Evolutionary conservation across 2,113 vertebrate species (phyloP), one percentile per base, ranked within the genome.

Genomic region (Gymnocephalus cernua): DNA sequence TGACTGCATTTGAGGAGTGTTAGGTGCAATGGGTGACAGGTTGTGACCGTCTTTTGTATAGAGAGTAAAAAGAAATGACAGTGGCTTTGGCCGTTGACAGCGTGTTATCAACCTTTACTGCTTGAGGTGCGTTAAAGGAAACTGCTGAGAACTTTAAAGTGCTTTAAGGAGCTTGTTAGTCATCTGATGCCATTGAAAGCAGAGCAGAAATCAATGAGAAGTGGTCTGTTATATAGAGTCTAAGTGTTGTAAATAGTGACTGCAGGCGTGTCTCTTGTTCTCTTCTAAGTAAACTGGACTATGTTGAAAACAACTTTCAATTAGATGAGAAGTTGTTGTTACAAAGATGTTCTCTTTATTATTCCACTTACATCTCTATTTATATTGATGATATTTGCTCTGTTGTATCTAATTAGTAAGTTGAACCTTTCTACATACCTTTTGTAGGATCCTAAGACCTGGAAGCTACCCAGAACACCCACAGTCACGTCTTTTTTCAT

Each of bases 171-270:
- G 67, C 35, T 23, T 56, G 62, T 65, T 66, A 45, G 79, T 84
- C 80, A 84, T 59, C 53, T 38, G 44, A 79, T 38, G 67, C 61
- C 62, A 73, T 15, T 54, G 79, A 73, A 70, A 75, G 48, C 63
- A 25, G 57, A 67, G 72, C 21, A 16, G 76, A 76, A 85, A 90
- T 81, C 84, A 81, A 71, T 88, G 47, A 66, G n/a, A 59, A 79
- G 73, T 86, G 66, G 76, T 72, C 56, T 69, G 41, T 62, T 68
- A 62, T 18, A 38, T 19, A 57, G 59, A 66, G 67, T 63, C 35
- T 53, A 48, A 64, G 69, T 65, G 53, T 69, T 51, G 57, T 54
- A 4, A 65, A 44, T n/a, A 74, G 72, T 12, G 53, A 79, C 51
- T 38, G 32, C 44, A 32, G 64, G 50, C 63, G 85, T 11, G 66